phyloP scores from a whole-genome alignment of 92 coral and sea anemone species.

The Actinostola sp. region DNA sequence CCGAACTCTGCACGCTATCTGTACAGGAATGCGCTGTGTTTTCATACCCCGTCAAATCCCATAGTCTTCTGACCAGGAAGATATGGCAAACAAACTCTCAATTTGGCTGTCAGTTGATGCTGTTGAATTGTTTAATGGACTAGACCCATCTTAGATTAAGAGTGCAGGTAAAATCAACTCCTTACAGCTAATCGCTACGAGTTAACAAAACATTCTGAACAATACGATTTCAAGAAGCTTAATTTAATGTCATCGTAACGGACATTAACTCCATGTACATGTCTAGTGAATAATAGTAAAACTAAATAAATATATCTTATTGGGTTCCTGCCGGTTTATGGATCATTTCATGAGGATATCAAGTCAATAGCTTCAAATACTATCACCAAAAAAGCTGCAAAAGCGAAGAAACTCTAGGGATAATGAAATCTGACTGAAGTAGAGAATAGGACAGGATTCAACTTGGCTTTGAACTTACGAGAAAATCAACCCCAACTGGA shows the following conservation, averaged over 20 bases:
- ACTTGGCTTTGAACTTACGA: no score
- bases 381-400: no score
- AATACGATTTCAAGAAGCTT: conserved; percentile 75
- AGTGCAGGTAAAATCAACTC: conserved; percentile 5
- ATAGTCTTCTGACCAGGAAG: conserved; percentile 61
- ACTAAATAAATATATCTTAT: no score
- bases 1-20: conserved; percentile 29
- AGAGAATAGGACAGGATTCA: no score
- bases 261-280: conserved; percentile 62
- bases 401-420: no score
- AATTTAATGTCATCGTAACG: conserved; percentile 83
- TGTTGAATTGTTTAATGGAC: conserved; percentile 51
- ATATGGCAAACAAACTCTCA: conserved; percentile 18
- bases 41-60: conserved; percentile 26
- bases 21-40: conserved; percentile 77
- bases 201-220: conserved; percentile 63
- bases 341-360: conserved; percentile 3
- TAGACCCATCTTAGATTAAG: conserved; percentile 27
- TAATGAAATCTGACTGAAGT: no score
- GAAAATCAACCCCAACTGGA: no score
- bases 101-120: neutral
- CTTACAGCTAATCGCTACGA: conserved; percentile 67
- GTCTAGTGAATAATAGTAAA: no score
- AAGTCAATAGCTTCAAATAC: conserved; percentile 4
- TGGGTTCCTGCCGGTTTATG: neutral